phyloP scores from a whole-genome alignment of 2,888 invertebrate genomes.

The Euproctis similis region DNA sequence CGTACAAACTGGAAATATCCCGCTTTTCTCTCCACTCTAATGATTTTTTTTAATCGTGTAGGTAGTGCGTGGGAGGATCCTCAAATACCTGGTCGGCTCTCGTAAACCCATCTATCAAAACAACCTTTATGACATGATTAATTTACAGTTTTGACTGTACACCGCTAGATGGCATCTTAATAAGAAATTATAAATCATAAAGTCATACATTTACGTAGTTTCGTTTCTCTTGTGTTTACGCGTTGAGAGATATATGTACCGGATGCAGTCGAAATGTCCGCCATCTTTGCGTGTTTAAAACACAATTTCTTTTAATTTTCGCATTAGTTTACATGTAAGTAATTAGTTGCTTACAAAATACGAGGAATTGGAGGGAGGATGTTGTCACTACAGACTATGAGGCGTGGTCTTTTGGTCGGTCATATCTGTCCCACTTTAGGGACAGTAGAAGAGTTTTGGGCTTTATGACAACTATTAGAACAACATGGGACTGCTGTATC shows the following conservation, averaged over 20 bases:
- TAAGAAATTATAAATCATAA: conserved; percentile 21
- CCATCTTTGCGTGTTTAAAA: conserved; percentile 13
- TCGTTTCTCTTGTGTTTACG: conserved; percentile 16
- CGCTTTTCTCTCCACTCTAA: conserved; percentile 22
- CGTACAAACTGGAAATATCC: conserved; percentile 22
- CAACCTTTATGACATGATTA: conserved; percentile 22
- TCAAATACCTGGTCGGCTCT: conserved; percentile 19
- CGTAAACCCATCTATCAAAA: conserved; percentile 19
- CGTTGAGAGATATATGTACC: conserved; percentile 19
- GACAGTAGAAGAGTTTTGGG: no score
- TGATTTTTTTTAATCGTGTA: conserved; percentile 14
- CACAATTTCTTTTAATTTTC: conserved; percentile 1
- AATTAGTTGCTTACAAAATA: no score
- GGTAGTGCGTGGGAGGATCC: conserved; percentile 15
- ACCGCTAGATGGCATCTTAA: conserved; percentile 20
- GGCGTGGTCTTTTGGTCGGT: no score
- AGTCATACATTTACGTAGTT: conserved; percentile 14
- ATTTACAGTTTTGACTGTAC: conserved; percentile 19
- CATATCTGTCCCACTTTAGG: no score
- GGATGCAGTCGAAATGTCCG: conserved; percentile 19
- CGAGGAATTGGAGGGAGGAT: no score
- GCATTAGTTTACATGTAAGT: neutral
- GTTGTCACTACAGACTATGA: no score
- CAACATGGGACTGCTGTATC: no score
- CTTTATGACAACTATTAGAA: no score